A percentile compares a stretch with the other conserved stretches of the same genome.
These are phyloP conservation scores for Clinocottus analis DNA, from an alignment of 2,113 vertebrate species.

Conservation along the genomic window DNA sequence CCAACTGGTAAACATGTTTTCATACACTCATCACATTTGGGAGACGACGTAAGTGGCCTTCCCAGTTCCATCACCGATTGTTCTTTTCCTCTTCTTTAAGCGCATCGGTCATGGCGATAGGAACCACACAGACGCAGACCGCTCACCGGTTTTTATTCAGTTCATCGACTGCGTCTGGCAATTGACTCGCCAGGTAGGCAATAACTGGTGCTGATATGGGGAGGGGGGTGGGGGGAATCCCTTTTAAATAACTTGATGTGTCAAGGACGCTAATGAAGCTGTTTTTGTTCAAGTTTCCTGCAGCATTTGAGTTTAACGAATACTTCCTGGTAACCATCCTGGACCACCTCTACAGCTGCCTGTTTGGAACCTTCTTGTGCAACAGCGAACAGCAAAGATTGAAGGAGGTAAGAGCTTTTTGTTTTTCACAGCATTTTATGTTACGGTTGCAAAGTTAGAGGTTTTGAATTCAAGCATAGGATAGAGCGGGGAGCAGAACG, in stretches of 20 bases:
- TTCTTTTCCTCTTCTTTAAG: constrained; percentile 75
- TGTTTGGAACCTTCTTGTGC: constrained; percentile 97
- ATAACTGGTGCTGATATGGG: not conserved
- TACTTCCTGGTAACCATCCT: constrained; percentile 95
- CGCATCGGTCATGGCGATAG: constrained; percentile 96
- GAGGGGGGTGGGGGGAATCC: not conserved
- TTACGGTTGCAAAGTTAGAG: not conserved
- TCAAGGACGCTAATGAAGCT: constrained; percentile 26
- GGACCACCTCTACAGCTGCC: constrained; percentile 97
- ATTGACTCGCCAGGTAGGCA: constrained; percentile 94
- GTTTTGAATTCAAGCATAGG: not conserved
- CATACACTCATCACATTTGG: rapidly evolving
- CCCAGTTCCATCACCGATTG: not conserved
- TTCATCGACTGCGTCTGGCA: constrained; percentile 99
- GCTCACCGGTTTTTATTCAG: constrained; percentile 97
- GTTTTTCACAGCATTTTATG: no score
- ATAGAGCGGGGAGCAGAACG: not conserved
- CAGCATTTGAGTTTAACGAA: constrained; percentile 98
- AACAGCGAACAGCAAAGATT: constrained; percentile 95
- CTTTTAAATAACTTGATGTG: not conserved
- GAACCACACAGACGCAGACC: constrained; percentile 95
- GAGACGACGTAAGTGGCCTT: not conserved
- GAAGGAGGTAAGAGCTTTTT: constrained; percentile 87
- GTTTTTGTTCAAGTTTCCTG: constrained; percentile 89
- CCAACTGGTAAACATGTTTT: constrained; percentile 86